Conservation (phyloP, 92 coral and sea anemone species). For the Zoanthus gigantus region DNA sequence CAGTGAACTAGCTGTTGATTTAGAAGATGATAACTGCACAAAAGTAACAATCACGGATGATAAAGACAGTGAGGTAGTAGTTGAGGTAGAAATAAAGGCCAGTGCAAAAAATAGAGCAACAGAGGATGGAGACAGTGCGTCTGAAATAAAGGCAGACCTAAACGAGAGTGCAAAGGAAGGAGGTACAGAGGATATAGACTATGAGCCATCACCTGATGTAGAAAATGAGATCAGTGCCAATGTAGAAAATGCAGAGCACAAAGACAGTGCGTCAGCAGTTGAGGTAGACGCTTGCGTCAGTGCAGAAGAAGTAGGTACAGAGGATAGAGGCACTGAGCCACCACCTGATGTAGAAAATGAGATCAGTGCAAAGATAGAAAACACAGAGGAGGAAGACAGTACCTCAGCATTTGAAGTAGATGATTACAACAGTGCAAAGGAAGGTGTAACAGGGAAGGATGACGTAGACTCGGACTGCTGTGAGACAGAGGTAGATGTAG, state of each 20-base stretch:
- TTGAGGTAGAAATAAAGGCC: background rate
- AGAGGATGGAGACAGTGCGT: background rate
- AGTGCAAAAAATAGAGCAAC: too few species aligned
- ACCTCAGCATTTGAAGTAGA: background rate
- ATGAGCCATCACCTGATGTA: background rate
- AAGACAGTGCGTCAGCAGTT: background rate
- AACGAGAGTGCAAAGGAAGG: background rate
- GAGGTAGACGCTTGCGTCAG: background rate
- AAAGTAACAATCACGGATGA: background rate
- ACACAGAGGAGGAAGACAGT: background rate
- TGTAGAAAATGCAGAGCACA: background rate
- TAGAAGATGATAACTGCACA: background rate
- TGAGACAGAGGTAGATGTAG: background rate
- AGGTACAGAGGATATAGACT: background rate
- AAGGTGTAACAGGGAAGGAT: background rate
- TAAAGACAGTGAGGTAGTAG: background rate
- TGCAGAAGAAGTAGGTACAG: background rate
- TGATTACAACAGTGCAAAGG: background rate
- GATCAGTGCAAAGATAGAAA: background rate
- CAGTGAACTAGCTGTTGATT: background rate
- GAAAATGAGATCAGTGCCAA: background rate
- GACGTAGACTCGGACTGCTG: background rate
- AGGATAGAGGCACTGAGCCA: background rate
- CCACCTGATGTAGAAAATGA: background rate
- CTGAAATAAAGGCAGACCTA: background rate